A percentile compares a stretch with the other conserved stretches of the same genome.
Conservation (phyloP, 2,113 vertebrate species). For the Amblyornis subalaris region DNA sequence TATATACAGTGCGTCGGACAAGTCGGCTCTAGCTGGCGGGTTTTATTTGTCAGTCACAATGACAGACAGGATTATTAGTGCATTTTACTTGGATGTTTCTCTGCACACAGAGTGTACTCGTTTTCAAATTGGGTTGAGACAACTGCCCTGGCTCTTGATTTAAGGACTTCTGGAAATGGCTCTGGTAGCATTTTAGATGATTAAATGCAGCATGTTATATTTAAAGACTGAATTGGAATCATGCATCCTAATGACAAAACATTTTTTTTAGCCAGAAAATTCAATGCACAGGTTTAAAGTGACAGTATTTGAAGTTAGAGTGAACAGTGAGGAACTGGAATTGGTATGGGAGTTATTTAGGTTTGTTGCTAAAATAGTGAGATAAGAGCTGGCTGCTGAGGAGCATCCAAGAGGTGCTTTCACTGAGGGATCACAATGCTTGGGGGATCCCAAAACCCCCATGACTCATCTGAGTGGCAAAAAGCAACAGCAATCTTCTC, state of each 20-base stretch:
- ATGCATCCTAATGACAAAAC: neutral
- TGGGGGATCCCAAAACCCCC: neutral
- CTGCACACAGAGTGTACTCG: neutral
- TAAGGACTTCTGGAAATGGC: neutral
- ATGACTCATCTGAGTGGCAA: neutral
- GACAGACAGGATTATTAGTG: neutral
- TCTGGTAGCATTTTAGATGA: neutral
- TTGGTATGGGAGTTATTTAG: neutral
- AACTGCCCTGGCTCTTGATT: neutral
- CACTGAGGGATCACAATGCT: neutral
- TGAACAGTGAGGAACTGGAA: neutral
- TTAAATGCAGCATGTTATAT: neutral
- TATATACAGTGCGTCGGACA: accelerated
- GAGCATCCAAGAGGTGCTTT: neutral
- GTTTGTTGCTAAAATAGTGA: neutral
- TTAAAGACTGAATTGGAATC: neutral
- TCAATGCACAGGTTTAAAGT: neutral
- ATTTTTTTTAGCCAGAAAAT: neutral
- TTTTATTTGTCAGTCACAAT: neutral
- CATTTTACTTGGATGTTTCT: neutral
- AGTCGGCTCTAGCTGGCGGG: neutral
- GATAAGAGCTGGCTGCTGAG: neutral
- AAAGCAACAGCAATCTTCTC: neutral
- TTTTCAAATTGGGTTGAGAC: neutral
- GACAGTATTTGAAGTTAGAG: neutral